Conservation (phyloP, 2,113 vertebrate genomes). For the Xiphorhynchus elegans region DNA sequence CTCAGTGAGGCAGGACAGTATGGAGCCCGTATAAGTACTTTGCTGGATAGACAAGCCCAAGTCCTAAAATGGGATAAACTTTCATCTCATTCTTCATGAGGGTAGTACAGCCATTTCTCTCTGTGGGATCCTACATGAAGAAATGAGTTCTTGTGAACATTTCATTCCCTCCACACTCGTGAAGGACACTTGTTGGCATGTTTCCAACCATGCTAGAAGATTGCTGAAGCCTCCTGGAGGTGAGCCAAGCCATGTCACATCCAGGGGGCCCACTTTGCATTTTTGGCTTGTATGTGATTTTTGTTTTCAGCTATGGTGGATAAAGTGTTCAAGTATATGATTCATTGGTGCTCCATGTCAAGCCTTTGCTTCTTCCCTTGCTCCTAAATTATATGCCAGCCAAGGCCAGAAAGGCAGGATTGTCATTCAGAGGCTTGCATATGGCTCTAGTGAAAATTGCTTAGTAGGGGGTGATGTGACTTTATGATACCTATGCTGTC, state of each 20-base stretch:
- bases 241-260: slow-evolving; percentile 68
- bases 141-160: background rate
- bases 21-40: background rate
- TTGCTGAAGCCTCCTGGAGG: slow-evolving; percentile 74
- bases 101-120: background rate
- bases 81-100: background rate
- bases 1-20: background rate
- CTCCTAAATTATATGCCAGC: background rate
- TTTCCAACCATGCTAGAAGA: slow-evolving; percentile 61
- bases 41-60: background rate
- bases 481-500: slow-evolving; percentile 44
- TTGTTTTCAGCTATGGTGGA: slow-evolving; percentile 46
- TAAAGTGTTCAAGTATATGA: slow-evolving; percentile 34
- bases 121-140: background rate
- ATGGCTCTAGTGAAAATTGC: background rate
- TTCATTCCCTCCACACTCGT: background rate
- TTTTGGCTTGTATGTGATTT: slow-evolving; percentile 39
- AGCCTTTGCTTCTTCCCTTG: slow-evolving; percentile 6
- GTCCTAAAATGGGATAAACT: slow-evolving; percentile 25
- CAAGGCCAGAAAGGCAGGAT: background rate
- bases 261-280: slow-evolving; percentile 44
- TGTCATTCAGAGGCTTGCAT: background rate
- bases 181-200: slow-evolving; percentile 34
- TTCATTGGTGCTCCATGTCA: background rate
- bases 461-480: slow-evolving; percentile 12